Percentiles rank a stretch among this genome's conserved stretches.
Evolutionary conservation across 2,797 vertebrate species (phyloP).

Genomic region (Cossypha heuglini): DNA sequence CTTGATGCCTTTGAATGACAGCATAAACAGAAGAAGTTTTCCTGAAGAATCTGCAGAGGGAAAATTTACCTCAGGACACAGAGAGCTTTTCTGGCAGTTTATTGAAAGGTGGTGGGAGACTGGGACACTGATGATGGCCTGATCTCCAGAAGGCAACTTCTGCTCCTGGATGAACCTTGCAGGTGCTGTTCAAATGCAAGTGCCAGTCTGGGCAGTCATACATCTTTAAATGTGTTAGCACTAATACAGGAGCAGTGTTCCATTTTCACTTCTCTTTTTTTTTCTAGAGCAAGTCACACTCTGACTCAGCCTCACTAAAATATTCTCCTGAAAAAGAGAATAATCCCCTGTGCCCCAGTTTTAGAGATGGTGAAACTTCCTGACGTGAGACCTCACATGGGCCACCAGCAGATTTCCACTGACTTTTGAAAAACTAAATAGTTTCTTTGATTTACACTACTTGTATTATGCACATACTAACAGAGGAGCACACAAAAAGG

Average conservation of each 20-base stretch:
- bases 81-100: not conserved
- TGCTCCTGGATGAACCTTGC: not conserved
- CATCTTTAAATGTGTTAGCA: not conserved
- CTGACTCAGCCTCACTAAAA: not conserved
- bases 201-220: not conserved
- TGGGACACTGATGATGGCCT: not conserved
- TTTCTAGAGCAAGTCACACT: not conserved
- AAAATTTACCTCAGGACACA: not conserved
- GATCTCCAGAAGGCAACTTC: not conserved
- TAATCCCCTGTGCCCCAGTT: not conserved
- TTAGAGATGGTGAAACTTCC: not conserved
- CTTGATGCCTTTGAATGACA: not conserved
- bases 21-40: not conserved
- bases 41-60: not conserved
- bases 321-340: not conserved
- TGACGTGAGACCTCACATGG: accelerated
- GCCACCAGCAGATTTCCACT: not conserved
- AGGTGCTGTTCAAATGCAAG: not conserved
- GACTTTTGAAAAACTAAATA: not conserved
- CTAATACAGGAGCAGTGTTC: not conserved
- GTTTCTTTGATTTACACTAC: not conserved
- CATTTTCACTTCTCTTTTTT: not conserved
- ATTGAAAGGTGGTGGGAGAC: accelerated
- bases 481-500: not conserved
- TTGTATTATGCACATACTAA: accelerated